A percentile compares a stretch with the other conserved stretches of the same genome.
These are phyloP conservation scores for Engystomops pustulosus DNA, from an alignment of 2,113 vertebrate species.

Conservation along the genomic window DNA sequence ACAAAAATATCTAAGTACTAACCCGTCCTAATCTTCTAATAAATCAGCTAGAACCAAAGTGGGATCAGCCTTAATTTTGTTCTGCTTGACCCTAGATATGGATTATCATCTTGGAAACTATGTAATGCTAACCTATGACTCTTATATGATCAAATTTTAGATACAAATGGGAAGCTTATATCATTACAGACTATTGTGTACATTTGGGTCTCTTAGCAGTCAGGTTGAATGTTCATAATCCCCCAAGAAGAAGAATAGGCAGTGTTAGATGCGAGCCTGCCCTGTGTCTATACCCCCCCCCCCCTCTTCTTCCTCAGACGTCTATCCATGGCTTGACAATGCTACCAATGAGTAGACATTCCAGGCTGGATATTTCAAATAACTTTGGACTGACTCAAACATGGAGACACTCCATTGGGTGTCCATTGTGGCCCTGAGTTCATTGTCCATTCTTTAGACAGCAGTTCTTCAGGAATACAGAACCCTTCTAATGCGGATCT, in stretches of 20 bases:
- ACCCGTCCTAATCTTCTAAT: too few species aligned
- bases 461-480: not conserved
- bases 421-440: not conserved
- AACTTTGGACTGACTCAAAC: slow-evolving; percentile 8
- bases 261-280: not conserved
- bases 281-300: not conserved
- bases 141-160: too few species aligned
- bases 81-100: too few species aligned
- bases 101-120: too few species aligned
- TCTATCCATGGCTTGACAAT: not conserved
- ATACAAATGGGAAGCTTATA: not conserved
- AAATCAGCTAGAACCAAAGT: too few species aligned
- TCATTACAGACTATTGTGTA: not conserved
- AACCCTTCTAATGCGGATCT: not conserved
- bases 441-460: not conserved
- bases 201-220: not conserved
- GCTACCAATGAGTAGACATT: not conserved
- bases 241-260: not conserved
- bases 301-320: not conserved
- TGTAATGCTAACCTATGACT: too few species aligned
- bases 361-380: not conserved
- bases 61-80: too few species aligned
- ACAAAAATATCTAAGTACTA: too few species aligned
- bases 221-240: not conserved
- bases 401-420: not conserved